Conservation (phyloP, 1,140 invertebrate genomes). For the Diachasma alloeum region DNA sequence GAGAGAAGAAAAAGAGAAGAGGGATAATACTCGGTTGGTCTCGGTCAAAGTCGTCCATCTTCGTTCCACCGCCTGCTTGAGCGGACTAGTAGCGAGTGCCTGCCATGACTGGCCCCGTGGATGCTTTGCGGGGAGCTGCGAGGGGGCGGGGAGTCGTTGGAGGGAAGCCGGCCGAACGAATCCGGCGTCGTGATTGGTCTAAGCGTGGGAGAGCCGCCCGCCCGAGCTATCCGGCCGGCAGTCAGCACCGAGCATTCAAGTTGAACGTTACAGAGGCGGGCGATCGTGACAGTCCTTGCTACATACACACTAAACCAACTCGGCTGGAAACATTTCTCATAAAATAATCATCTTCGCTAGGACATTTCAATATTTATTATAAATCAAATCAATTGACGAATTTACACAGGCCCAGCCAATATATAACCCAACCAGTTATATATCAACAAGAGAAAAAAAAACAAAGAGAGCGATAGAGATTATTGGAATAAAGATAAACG, state of each 20-base stretch:
- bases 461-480: background rate
- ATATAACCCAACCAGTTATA: no score
- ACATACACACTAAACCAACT: no score
- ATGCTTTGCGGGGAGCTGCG: conserved; percentile 25
- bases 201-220: conserved; percentile 63
- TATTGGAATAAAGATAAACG: background rate
- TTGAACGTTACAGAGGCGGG: conserved; percentile 39
- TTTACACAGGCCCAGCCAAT: no score
- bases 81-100: conserved; percentile 41
- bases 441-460: background rate
- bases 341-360: no score
- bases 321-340: no score
- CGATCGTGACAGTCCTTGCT: background rate
- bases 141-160: conserved; percentile 33
- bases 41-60: conserved; percentile 46
- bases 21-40: background rate
- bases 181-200: conserved; percentile 56
- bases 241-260: conserved; percentile 58
- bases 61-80: conserved; percentile 33
- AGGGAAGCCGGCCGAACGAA: conserved; percentile 43
- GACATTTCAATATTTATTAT: no score
- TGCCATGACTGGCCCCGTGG: conserved; percentile 53
- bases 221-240: conserved; percentile 53
- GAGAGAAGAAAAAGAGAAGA: conserved; percentile 1
- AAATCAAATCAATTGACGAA: no score